phyloP scores from a whole-genome alignment of 1,140 invertebrate genomes.

The Drosophila bocki region DNA sequence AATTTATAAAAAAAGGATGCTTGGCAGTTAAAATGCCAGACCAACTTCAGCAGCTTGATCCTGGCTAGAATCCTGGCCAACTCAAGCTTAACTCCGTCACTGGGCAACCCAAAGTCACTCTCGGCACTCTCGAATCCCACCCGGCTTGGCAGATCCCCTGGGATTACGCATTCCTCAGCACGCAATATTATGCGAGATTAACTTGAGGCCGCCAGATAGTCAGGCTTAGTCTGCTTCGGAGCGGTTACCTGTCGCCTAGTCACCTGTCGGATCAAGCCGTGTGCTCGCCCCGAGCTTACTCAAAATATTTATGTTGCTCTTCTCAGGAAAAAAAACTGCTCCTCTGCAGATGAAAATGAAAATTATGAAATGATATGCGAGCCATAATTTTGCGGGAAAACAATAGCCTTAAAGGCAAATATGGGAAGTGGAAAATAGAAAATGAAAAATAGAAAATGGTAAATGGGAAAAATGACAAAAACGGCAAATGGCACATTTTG shows the following conservation, averaged over 20 bases:
- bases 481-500: conserved; percentile 57
- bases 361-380: conserved; percentile 51
- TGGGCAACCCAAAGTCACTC: not conserved
- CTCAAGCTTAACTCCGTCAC: not conserved
- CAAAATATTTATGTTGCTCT: conserved; percentile 61
- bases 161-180: conserved; percentile 14
- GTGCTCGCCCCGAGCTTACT: conserved; percentile 30
- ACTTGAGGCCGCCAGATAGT: conserved; percentile 53
- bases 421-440: not conserved
- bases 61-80: too few relatives aligned
- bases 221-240: conserved; percentile 14
- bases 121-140: not conserved
- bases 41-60: not conserved
- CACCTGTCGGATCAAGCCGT: conserved; percentile 10
- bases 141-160: not conserved
- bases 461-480: conserved; percentile 26
- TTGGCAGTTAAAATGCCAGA: not conserved
- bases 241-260: conserved; percentile 31
- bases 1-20: too few relatives aligned
- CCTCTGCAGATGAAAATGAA: conserved; percentile 15
- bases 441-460: conserved; percentile 4
- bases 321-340: conserved; percentile 27
- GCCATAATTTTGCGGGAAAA: conserved; percentile 28
- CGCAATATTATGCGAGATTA: conserved; percentile 55
- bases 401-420: conserved; percentile 15